Evolutionary conservation across 1,140 invertebrate genomes (phyloP), one percentile per base, ranked within the genome.

Genomic region (Meteorus sp.): DNA sequence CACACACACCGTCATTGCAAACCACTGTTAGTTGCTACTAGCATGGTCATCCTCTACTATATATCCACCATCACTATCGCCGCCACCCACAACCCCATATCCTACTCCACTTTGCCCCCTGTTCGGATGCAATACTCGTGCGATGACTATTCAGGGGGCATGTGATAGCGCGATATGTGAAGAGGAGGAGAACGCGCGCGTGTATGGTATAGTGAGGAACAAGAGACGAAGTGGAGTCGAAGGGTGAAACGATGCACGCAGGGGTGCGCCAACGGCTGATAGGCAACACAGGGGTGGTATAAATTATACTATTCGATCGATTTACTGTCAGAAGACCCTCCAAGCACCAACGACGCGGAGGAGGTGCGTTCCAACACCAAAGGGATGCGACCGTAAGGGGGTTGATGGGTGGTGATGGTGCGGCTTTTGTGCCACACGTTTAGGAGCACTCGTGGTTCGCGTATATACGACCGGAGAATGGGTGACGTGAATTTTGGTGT

Each of bases 281-380:
- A 63, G 53, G n/a, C n/a, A n/a, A n/a, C n/a, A n/a, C n/a, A n/a
- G 59, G 61, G 59, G 75, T 77, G 76, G 76, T 80, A 80, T 80
- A 77, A 80, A 80, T 80, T 80, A 80, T 80, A 80, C 75, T 75
- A 74, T 80, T 77, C 77, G 67, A 80, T 80, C 78, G 78, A 80
- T 80, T 80, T 79, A 63, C 75, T 78, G 77, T 79, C 78, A 80
- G 69, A 73, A 74, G 74, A 75, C 73, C 72, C 72, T 74, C 72
- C 60, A 65, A 69, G 58, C 56, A 59, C 72, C 60, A 65, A 69
- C 57, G 56, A 59, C 63, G 67, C 60, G 64, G 56, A 66, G 68
- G 59, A 66, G 64, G 55, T 45, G 43, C 62, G 60, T 55, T 55
- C 58, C n/a, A 53, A 57, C 58, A 60, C 59, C 47, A 45, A 56